Conservation (phyloP, 2,113 vertebrate genomes). For the Melanocharis versteri region DNA sequence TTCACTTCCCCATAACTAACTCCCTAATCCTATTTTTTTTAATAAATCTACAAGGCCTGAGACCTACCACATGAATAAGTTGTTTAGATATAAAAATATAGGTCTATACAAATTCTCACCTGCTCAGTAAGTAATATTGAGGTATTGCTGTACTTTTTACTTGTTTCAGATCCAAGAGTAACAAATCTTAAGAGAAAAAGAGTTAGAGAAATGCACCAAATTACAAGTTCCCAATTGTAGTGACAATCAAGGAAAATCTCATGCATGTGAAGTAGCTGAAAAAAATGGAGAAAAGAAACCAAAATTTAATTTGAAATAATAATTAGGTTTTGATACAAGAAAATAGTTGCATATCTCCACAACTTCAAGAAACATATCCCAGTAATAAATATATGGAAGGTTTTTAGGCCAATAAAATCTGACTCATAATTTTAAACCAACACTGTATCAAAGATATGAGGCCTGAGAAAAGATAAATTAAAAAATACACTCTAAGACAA, state of each 20-base stretch:
- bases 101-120: constrained; percentile 70
- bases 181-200: constrained; percentile 96
- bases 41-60: neutral
- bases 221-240: constrained; percentile 97
- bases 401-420: neutral
- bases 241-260: constrained; percentile 95
- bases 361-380: neutral
- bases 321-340: neutral
- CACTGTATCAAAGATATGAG: neutral
- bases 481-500: neutral
- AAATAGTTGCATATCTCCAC: neutral
- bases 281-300: neutral
- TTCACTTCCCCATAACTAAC: neutral
- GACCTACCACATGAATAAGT: neutral
- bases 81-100: neutral
- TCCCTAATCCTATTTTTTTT: neutral
- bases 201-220: constrained; percentile 95
- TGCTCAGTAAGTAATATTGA: constrained; percentile 98
- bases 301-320: neutral
- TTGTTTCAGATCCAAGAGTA: constrained; percentile 97
- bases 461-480: neutral
- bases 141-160: constrained; percentile 99
- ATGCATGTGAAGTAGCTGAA: constrained; percentile 89
- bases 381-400: neutral
- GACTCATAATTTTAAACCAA: neutral